Evolutionary conservation across 2,888 invertebrate species (phyloP).

Genomic region (Ormia ochracea): DNA sequence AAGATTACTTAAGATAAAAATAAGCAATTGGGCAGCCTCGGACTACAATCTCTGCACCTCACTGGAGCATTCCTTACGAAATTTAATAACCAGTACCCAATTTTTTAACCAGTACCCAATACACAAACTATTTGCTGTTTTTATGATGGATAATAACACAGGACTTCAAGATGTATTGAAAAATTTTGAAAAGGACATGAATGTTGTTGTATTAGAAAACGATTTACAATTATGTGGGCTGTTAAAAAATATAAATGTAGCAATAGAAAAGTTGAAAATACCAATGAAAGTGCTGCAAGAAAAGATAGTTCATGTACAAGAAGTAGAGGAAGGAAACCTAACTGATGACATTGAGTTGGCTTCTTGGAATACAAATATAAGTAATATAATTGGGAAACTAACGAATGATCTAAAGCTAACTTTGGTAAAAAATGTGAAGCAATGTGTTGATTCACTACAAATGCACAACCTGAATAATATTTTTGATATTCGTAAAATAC

Average conservation of each 20-base stretch:
- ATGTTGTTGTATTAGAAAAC: not conserved
- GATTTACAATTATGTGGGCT: not conserved
- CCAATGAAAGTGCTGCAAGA: constrained; percentile 24
- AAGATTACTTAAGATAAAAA: too few species aligned
- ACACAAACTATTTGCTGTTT: constrained; percentile 29
- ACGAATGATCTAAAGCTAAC: constrained; percentile 9
- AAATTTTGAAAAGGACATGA: not conserved
- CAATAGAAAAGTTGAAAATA: constrained; percentile 17
- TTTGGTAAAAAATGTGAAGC: constrained; percentile 15
- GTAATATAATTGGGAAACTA: constrained; percentile 16
- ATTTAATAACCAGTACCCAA: too few species aligned
- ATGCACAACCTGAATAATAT: constrained; percentile 41
- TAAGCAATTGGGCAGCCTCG: too few species aligned
- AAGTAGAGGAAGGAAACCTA: not conserved
- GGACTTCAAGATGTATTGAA: constrained; percentile 1
- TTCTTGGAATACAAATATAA: constrained; percentile 38
- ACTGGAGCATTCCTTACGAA: too few species aligned
- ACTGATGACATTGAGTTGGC: not conserved
- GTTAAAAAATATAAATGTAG: constrained; percentile 15
- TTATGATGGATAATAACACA: constrained; percentile 33
- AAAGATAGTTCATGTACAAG: not conserved
- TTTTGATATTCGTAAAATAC: constrained; percentile 67
- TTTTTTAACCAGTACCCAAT: too few species aligned
- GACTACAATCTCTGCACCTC: too few species aligned
- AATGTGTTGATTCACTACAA: constrained; percentile 22